These are phyloP conservation scores for Zaprionus capensis DNA, from an alignment of 1,140 invertebrate species.

Conservation along the genomic window DNA sequence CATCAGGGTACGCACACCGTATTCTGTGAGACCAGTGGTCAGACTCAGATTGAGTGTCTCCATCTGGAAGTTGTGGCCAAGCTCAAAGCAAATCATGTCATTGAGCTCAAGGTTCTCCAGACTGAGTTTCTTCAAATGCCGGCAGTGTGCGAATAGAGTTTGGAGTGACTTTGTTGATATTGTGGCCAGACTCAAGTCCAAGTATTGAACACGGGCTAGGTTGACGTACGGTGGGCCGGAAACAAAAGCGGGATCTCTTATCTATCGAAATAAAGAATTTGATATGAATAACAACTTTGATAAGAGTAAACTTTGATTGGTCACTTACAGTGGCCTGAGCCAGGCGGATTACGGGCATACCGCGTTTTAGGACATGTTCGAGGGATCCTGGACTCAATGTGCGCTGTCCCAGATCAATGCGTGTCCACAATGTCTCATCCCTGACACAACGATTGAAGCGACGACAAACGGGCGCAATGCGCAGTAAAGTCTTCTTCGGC, in stretches of 20 bases:
- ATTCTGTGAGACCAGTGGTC: constrained; percentile 87
- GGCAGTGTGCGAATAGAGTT: constrained; percentile 88
- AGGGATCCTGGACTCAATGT: constrained; percentile 88
- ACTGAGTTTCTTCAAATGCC: constrained; percentile 91
- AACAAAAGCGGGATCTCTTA: constrained; percentile 86
- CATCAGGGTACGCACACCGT: constrained; percentile 87
- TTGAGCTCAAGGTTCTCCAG: constrained; percentile 90
- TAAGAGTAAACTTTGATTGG: not conserved
- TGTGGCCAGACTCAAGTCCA: constrained; percentile 93
- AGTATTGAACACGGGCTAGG: constrained; percentile 87
- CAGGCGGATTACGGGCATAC: constrained; percentile 90
- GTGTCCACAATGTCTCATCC: constrained; percentile 93
- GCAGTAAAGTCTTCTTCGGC: constrained; percentile 90
- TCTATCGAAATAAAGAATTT: constrained; percentile 54
- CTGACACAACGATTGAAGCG: constrained; percentile 89
- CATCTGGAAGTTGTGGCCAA: constrained; percentile 88
- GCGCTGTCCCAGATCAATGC: constrained; percentile 91
- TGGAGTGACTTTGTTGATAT: constrained; percentile 87
- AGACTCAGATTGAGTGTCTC: constrained; percentile 91
- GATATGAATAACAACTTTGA: not conserved
- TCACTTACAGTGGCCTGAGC: constrained; percentile 89
- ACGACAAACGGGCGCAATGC: constrained; percentile 89
- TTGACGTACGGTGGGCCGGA: constrained; percentile 42
- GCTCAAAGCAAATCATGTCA: constrained; percentile 87
- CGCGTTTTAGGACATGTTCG: constrained; percentile 89